Percentiles rank a stretch among this genome's conserved stretches.
phyloP scores from a whole-genome alignment of 2,797 vertebrate species.

The Limosa lapponica region DNA sequence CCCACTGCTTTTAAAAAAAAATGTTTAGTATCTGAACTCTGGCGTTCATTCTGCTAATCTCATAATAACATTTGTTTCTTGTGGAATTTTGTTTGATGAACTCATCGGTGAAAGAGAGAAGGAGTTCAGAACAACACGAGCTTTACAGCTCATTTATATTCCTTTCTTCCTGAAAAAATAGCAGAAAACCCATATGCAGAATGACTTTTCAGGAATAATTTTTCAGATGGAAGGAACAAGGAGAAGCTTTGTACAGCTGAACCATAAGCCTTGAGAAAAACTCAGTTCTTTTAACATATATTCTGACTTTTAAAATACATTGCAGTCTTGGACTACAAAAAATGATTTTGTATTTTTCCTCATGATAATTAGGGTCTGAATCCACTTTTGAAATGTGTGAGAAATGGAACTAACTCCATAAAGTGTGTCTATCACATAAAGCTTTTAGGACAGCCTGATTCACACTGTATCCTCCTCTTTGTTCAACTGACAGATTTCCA shows the following conservation, averaged over 20 bases:
- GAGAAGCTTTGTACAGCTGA: neutral
- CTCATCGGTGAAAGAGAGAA: conserved; percentile 15
- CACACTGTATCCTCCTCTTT: conserved; percentile 42
- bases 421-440: conserved; percentile 53
- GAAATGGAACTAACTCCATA: conserved; percentile 37
- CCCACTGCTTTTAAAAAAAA: neutral
- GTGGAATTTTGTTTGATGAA: conserved; percentile 44
- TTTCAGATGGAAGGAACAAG: neutral
- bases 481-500: conserved; percentile 65
- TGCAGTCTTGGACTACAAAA: conserved; percentile 25
- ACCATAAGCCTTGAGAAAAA: conserved; percentile 1
- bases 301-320: conserved; percentile 29
- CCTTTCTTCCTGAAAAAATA: conserved; percentile 35
- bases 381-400: conserved; percentile 47
- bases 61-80: conserved; percentile 51
- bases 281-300: conserved; percentile 22
- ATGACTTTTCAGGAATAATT: conserved; percentile 62
- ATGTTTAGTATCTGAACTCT: conserved; percentile 31
- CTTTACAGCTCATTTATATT: conserved; percentile 42
- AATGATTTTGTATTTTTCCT: conserved; percentile 36
- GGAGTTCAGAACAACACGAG: conserved; percentile 21
- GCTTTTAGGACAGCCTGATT: conserved; percentile 52
- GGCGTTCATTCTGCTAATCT: conserved; percentile 46
- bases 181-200: neutral
- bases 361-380: conserved; percentile 34